A percentile compares a stretch with the other conserved stretches of the same genome.
Evolutionary conservation across 1,140 invertebrate species (phyloP).

Genomic region (Drosophila ambigua): DNA sequence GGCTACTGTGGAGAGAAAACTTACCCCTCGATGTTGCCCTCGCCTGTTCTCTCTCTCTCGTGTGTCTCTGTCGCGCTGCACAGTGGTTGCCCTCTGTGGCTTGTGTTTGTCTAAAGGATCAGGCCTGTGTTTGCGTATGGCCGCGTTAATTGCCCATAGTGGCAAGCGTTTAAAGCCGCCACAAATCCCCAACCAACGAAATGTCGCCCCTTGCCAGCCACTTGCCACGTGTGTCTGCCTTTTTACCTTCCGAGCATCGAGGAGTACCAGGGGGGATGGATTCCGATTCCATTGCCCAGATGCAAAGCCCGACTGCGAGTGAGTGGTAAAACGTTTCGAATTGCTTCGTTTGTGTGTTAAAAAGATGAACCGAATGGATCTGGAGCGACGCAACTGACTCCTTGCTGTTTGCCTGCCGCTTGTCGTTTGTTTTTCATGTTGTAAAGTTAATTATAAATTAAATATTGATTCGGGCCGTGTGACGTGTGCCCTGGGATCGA

Average conservation of each 20-base stretch:
- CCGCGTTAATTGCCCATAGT: slow-evolving; percentile 82
- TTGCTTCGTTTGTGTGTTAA: slow-evolving; percentile 52
- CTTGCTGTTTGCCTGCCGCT: slow-evolving; percentile 56
- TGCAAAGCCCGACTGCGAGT: too few relatives aligned
- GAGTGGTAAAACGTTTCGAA: slow-evolving; percentile 18
- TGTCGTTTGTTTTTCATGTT: slow-evolving; percentile 73
- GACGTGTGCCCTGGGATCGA: slow-evolving; percentile 32
- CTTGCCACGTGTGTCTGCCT: slow-evolving; percentile 22
- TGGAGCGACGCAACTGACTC: slow-evolving; percentile 12
- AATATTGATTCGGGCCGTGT: slow-evolving; percentile 76
- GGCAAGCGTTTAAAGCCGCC: slow-evolving; percentile 79
- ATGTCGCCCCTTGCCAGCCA: slow-evolving; percentile 42
- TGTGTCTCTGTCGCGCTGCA: slow-evolving; percentile 4
- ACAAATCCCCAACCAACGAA: slow-evolving; percentile 64
- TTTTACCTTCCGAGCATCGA: slow-evolving; percentile 34
- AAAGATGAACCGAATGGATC: slow-evolving; percentile 65
- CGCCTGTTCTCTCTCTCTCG: slow-evolving; percentile 2
- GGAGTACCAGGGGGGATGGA: neutral
- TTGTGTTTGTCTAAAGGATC: slow-evolving; percentile 77
- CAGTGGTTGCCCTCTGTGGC: slow-evolving; percentile 13
- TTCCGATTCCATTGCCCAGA: too few relatives aligned
- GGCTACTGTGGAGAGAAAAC: slow-evolving; percentile 21
- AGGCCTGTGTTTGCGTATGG: slow-evolving; percentile 73
- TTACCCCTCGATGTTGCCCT: slow-evolving; percentile 26
- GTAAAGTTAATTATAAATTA: slow-evolving; percentile 83